Base-by-base conservation (phyloP, 1,140 invertebrate genomes). In the Lordiphosa stackelbergi region DNA sequence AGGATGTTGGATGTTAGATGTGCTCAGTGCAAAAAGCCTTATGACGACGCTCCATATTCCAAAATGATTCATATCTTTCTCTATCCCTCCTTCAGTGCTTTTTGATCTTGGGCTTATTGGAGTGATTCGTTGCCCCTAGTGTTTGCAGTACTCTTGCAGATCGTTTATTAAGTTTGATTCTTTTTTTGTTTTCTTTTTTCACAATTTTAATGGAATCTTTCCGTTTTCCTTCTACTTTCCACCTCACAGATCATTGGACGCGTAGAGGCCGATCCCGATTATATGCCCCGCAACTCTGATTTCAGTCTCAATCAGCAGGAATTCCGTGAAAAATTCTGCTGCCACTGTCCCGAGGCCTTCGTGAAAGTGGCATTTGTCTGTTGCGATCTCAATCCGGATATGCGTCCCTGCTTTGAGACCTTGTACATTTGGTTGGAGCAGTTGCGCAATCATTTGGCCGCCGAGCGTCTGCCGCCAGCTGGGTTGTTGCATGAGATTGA, bases 261-360 rank as follows among this genome's bases (percentile, higher is more conserved):
- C 40, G 95, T 98, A 1, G 93, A 95, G 54, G 96, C 96, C 0
- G 96, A 98, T 90, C 96, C 96, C 1, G 96, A 98, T 85, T 96
- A 93, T 77, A 88, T 98, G 55, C 96, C 96, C 1, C 90, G 96
- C 24, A 95, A 95, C 0, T 92, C 93, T 37, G 96, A 98, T 88
- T 98, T 97, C 86, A 96, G 96, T 4, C 89, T 98, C 1, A 97
- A 97, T 89, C 94, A 96, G 85, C 90, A 92, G 60, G 91, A 93
- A 0, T 98, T 98, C 79, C 90, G 93, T 35, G 94, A 96, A 56
- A 95, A 96, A 85, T 97, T 96, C 88, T 97, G 96, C 86, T 69
- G 89, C n/a, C 91, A 91, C 61, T 97, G 96, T 86, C 96, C 96
- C 0, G 94, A 96, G 81, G 91, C 93, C 0, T 96, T 98, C 83